These are phyloP conservation scores for Agonopterix heracliana DNA, from an alignment of 2,888 invertebrate genomes.

Conservation along the genomic window DNA sequence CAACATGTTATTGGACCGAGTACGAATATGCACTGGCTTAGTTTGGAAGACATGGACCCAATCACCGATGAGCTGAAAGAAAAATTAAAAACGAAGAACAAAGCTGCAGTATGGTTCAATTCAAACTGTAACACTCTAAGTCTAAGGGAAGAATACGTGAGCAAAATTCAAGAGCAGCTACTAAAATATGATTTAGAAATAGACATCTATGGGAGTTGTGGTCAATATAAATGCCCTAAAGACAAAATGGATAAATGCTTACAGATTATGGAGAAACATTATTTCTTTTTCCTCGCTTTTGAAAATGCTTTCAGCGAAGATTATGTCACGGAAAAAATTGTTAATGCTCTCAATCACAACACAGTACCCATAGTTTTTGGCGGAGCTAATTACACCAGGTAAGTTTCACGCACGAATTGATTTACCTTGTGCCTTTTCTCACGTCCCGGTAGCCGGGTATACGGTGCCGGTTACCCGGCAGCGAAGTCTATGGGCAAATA, in stretches of 20 bases:
- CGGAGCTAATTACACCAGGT: constrained; percentile 77
- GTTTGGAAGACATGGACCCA: constrained; percentile 25
- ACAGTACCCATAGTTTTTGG: constrained; percentile 82
- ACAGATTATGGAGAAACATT: constrained; percentile 32
- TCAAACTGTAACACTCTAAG: constrained; percentile 47
- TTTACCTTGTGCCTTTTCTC: too few species aligned
- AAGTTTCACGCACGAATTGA: background rate
- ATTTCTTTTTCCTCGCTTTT: constrained; percentile 57
- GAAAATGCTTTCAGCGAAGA: constrained; percentile 56
- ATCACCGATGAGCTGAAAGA: constrained; percentile 22
- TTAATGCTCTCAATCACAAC: constrained; percentile 69
- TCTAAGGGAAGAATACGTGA: constrained; percentile 36
- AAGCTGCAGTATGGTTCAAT: constrained; percentile 49
- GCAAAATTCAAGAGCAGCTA: constrained; percentile 27
- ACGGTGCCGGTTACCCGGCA: background rate
- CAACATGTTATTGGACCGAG: constrained; percentile 40
- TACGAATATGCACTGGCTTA: constrained; percentile 32
- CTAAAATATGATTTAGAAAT: constrained; percentile 32
- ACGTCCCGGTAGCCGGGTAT: background rate
- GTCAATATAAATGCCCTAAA: constrained; percentile 36
- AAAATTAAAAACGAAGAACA: constrained; percentile 27
- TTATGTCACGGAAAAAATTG: constrained; percentile 56
- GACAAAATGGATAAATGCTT: constrained; percentile 36
- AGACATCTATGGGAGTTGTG: constrained; percentile 48
- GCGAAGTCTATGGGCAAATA: too few species aligned